Base-by-base conservation (phyloP, 2,888 invertebrate genomes). In the Anagyrus pseudococci region DNA sequence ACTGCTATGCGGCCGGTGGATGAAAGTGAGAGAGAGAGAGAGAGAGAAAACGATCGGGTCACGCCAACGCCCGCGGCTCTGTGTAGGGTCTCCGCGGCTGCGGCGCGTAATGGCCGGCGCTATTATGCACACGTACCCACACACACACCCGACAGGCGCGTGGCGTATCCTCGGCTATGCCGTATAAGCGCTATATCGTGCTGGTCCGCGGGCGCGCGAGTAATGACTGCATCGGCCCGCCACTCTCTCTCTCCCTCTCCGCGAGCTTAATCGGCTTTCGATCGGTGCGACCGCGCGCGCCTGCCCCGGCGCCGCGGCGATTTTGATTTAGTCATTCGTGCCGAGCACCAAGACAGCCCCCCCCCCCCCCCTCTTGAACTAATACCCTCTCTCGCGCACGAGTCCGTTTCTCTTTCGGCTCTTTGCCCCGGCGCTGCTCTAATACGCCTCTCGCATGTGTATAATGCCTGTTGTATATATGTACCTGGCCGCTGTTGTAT, bases 31-130 rank as follows among this genome's bases (percentile, higher is more conserved):
- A 44, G 40, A 19, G 29, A 63, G 13, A 22, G 44, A 23, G 26
- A 57, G 41, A 50, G 67, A 26, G 43, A 58, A 72, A 70, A 67
- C 71, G 70, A 71, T 70, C 70, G 63, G 71, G 73, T 73, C 74
- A 74, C 74, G 74, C 73, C 69, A 74, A 69, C 70, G 68, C 58
- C 58, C 69, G 67, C 66, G 68, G 68, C 62, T 13, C 47, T 25
- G 17, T 44, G 22, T 33, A 58, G 26, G 43, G 22, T 22, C 26
- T 40, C 25, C 2, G 33, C 3, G 15, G 15, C 33, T 37, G 15
- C 67, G 52, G 57, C 63, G 62, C 57, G 59, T 72, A 73, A 73
- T 70, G 68, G 64, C 64, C 63, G 60, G 49, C 46, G 68, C 66
- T 68, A 73, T 73, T 73, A 73, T n/a, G n/a, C n/a, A n/a, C n/a